These are phyloP conservation scores for Oostethus manadensis DNA, from an alignment of 2,113 vertebrate genomes.

Conservation along the genomic window DNA sequence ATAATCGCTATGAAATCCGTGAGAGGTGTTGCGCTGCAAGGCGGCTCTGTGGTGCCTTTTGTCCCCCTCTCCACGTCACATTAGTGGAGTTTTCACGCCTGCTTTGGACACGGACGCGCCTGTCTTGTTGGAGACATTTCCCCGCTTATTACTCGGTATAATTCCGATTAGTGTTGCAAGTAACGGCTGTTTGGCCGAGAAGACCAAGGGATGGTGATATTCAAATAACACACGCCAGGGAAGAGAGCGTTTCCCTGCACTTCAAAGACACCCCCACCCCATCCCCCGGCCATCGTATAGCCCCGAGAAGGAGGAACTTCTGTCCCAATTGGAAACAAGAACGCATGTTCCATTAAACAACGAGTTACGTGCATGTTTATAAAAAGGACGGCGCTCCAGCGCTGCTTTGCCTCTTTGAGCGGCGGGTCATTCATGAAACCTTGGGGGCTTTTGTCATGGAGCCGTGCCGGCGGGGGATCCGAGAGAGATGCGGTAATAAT, in stretches of 20 bases:
- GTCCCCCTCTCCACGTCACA: slow-evolving; percentile 44
- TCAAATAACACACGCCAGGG: background rate
- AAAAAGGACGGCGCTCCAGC: slow-evolving; percentile 41
- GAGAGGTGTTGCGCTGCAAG: slow-evolving; percentile 33
- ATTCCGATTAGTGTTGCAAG: slow-evolving; percentile 58
- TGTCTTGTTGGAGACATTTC: slow-evolving; percentile 39
- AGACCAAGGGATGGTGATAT: background rate
- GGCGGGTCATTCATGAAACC: slow-evolving; percentile 72
- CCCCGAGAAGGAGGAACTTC: slow-evolving; percentile 61
- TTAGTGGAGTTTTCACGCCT: slow-evolving; percentile 69
- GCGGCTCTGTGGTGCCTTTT: slow-evolving; percentile 52
- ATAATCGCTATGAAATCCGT: slow-evolving; percentile 70
- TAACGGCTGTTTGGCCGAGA: slow-evolving; percentile 10
- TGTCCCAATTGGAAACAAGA: slow-evolving; percentile 45
- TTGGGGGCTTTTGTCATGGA: slow-evolving; percentile 62
- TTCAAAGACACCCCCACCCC: no score
- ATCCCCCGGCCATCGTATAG: slow-evolving; percentile 22
- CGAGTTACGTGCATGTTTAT: slow-evolving; percentile 70
- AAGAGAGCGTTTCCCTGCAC: slow-evolving; percentile 6
- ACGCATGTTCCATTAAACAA: slow-evolving; percentile 55
- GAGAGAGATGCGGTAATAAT: slow-evolving; percentile 63
- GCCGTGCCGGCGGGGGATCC: slow-evolving; percentile 45
- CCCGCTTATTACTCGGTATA: slow-evolving; percentile 58
- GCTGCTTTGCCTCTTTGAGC: slow-evolving; percentile 58
- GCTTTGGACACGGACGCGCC: slow-evolving; percentile 50